Evolutionary conservation across 2,113 vertebrate genomes (phyloP).

Genomic region (Galemys pyrenaicus): DNA sequence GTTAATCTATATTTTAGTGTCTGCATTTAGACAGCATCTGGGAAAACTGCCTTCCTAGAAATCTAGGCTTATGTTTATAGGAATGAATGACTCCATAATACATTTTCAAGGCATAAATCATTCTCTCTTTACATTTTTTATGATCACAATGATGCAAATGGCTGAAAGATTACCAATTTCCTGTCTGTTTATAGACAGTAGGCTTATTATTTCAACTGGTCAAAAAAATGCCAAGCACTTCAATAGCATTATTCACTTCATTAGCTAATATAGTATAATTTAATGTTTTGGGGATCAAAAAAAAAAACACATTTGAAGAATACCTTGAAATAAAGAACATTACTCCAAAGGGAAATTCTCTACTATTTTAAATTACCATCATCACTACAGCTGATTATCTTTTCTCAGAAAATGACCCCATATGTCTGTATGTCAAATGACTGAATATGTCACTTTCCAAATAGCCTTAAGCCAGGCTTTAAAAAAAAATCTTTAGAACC

Average conservation of each 20-base stretch:
- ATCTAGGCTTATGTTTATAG: neutral
- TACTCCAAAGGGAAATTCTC: conserved; percentile 53
- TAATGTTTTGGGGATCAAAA: conserved; percentile 56
- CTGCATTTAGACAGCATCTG: neutral
- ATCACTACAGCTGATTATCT: conserved; percentile 54
- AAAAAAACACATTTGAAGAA: conserved; percentile 53
- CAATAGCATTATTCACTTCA: conserved; percentile 61
- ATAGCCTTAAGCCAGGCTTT: conserved; percentile 20
- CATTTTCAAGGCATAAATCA: conserved; percentile 54
- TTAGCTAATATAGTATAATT: conserved; percentile 72
- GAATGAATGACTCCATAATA: neutral
- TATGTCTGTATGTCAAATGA: conserved; percentile 57
- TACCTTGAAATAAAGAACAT: conserved; percentile 60
- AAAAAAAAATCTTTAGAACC: neutral
- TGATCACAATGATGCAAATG: conserved; percentile 25
- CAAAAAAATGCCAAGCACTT: conserved; percentile 73
- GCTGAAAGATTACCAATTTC: conserved; percentile 68
- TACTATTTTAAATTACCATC: conserved; percentile 47
- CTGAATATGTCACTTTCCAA: conserved; percentile 50
- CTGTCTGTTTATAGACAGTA: conserved; percentile 54
- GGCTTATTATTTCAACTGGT: conserved; percentile 73
- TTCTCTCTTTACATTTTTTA: conserved; percentile 47
- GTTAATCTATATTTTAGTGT: neutral
- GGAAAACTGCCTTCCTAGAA: conserved; percentile 29
- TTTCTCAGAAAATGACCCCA: conserved; percentile 66